Percentiles rank a stretch among this genome's conserved stretches.
Conservation (phyloP, 2,888 invertebrate genomes). For the Luperina testacea region DNA sequence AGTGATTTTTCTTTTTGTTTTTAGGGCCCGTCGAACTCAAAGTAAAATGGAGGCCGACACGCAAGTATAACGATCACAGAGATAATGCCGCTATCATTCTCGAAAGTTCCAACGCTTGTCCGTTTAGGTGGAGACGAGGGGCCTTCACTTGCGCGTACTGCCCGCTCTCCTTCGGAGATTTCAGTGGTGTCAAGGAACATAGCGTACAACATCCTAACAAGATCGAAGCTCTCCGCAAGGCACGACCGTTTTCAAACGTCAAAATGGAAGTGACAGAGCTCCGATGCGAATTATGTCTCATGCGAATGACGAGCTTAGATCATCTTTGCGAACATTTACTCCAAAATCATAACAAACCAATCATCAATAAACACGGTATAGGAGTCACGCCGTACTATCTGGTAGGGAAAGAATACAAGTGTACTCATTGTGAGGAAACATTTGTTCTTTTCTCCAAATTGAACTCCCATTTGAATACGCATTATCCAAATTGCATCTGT, state of each 20-base stretch:
- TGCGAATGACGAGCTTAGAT: conserved; percentile 72
- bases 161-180: conserved; percentile 78
- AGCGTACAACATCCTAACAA: conserved; percentile 75
- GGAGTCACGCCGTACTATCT: conserved; percentile 82
- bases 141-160: conserved; percentile 83
- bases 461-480: conserved; percentile 84
- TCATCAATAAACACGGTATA: conserved; percentile 73
- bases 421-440: conserved; percentile 76
- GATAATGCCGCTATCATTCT: conserved; percentile 84
- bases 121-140: conserved; percentile 84
- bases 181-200: conserved; percentile 77
- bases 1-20: conserved; percentile 82
- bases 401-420: conserved; percentile 73
- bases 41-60: conserved; percentile 81
- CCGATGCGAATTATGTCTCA: conserved; percentile 78
- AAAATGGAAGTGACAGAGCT: conserved; percentile 83
- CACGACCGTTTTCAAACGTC: conserved; percentile 73
- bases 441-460: conserved; percentile 82
- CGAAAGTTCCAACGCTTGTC: conserved; percentile 83
- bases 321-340: conserved; percentile 78
- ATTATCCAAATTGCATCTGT: conserved; percentile 84
- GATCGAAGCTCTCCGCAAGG: conserved; percentile 75
- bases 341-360: conserved; percentile 75
- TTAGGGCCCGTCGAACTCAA: conserved; percentile 79
- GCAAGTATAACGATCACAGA: conserved; percentile 85